Conservation (phyloP, 2,888 invertebrate species). For the Cerceris ruficornis region DNA sequence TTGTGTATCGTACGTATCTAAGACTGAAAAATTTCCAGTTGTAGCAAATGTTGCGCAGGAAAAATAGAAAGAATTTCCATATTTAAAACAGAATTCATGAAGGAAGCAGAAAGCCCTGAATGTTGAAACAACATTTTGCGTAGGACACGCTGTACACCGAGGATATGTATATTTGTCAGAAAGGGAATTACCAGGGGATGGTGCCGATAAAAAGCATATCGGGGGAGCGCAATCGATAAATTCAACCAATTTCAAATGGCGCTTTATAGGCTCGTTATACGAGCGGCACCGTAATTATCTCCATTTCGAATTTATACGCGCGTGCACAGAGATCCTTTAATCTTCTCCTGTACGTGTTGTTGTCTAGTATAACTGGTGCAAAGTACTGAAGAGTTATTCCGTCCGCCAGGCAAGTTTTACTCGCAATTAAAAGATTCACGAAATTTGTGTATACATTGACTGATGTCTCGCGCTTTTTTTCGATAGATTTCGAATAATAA, state of each 20-base stretch:
- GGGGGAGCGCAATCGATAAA: conserved; percentile 63
- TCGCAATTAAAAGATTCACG: conserved; percentile 30
- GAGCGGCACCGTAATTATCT: conserved; percentile 62
- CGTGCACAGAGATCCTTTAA: conserved; percentile 52
- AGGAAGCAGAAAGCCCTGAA: no score
- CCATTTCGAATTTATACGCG: conserved; percentile 59
- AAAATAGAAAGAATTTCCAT: no score
- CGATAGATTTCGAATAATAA: no score
- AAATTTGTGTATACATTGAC: not conserved
- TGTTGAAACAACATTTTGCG: no score
- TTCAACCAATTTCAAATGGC: conserved; percentile 62
- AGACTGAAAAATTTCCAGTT: no score
- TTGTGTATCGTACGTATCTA: no score
- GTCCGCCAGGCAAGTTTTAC: conserved; percentile 39
- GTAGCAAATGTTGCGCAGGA: no score
- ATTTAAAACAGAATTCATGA: no score
- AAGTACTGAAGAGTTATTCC: conserved; percentile 30
- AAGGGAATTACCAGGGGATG: conserved; percentile 52
- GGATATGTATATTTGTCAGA: conserved; percentile 18
- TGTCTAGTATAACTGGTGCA: conserved; percentile 3
- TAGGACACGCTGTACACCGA: not conserved
- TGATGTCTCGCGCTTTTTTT: no score
- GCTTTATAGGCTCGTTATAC: conserved; percentile 70
- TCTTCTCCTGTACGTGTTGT: conserved; percentile 39
- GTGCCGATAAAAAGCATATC: conserved; percentile 56